Conservation (phyloP, 2,888 invertebrate species). For the Rotaria socialis region DNA sequence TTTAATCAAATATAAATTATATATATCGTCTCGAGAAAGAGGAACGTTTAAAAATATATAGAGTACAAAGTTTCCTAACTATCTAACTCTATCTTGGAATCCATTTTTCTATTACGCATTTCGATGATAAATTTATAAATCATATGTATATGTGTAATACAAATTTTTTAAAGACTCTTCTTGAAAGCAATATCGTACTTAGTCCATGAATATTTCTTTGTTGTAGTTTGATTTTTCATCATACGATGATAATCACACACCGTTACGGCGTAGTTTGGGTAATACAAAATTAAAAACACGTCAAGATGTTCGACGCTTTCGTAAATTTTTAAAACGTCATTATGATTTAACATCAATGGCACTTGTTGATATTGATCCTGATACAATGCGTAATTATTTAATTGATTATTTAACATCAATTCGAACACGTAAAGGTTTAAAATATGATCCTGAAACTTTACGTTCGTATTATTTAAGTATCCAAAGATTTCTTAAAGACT, state of each 20-base stretch:
- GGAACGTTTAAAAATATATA: no score
- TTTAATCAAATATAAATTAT: no score
- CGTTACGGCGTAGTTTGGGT: neutral
- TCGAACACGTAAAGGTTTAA: constrained; percentile 23
- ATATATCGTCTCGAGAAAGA: no score
- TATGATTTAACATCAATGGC: neutral
- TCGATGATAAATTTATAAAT: no score
- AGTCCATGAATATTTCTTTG: no score
- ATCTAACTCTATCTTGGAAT: no score
- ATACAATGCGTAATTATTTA: constrained; percentile 23
- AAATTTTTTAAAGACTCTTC: no score
- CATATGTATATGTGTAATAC: no score
- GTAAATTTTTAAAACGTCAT: constrained; percentile 24
- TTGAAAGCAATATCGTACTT: no score
- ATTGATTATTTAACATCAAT: constrained; percentile 6
- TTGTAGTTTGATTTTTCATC: neutral
- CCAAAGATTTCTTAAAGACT: constrained; percentile 23
- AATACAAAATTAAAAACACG: constrained; percentile 30
- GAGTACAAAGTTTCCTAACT: no score
- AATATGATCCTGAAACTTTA: constrained; percentile 35
- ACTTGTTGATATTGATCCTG: neutral
- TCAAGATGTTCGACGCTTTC: constrained; percentile 35
- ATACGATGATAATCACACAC: constrained; percentile 17
- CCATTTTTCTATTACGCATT: no score
- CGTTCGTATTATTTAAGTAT: constrained; percentile 28